phyloP scores from a whole-genome alignment of 2,888 invertebrate species.

The Tetragnatha montana region DNA sequence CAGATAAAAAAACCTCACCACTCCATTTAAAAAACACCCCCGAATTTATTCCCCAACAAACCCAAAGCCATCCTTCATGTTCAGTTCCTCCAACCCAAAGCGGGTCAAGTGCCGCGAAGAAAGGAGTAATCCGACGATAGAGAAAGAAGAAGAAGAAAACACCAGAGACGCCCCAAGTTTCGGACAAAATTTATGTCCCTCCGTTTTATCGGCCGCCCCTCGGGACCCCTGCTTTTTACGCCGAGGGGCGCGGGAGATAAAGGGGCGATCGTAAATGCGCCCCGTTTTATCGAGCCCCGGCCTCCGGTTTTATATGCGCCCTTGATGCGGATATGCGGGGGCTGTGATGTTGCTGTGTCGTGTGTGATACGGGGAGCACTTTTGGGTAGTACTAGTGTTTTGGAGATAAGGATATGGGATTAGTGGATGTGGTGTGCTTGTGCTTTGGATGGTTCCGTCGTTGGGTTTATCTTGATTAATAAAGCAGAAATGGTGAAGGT shows the following conservation, averaged over 20 bases:
- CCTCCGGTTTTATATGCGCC: too few relatives aligned
- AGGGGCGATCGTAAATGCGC: conserved; percentile 19
- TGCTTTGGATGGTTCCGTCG: too few relatives aligned
- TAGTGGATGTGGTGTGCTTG: too few relatives aligned
- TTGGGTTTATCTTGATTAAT: too few relatives aligned
- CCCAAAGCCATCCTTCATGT: background rate
- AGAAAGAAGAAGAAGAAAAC: background rate
- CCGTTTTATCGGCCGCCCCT: background rate
- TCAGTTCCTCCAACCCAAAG: background rate
- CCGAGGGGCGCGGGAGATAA: conserved; percentile 20
- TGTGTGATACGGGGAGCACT: too few relatives aligned
- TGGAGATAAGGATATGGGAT: too few relatives aligned
- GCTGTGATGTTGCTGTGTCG: too few relatives aligned
- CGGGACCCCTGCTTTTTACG: background rate
- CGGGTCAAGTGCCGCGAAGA: background rate
- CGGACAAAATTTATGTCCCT: conserved; percentile 5
- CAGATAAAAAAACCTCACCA: background rate
- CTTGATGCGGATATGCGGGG: too few relatives aligned
- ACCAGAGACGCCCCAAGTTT: conserved; percentile 2
- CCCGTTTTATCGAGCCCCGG: too few relatives aligned
- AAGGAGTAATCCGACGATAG: background rate
- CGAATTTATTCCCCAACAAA: background rate
- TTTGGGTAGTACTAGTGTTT: too few relatives aligned
- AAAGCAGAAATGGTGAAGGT: too few relatives aligned
- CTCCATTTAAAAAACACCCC: background rate